Percentiles rank a stretch among this genome's conserved stretches.
phyloP scores from a whole-genome alignment of 2,888 invertebrate genomes.

The Ashinkailepas kermadecensis region DNA sequence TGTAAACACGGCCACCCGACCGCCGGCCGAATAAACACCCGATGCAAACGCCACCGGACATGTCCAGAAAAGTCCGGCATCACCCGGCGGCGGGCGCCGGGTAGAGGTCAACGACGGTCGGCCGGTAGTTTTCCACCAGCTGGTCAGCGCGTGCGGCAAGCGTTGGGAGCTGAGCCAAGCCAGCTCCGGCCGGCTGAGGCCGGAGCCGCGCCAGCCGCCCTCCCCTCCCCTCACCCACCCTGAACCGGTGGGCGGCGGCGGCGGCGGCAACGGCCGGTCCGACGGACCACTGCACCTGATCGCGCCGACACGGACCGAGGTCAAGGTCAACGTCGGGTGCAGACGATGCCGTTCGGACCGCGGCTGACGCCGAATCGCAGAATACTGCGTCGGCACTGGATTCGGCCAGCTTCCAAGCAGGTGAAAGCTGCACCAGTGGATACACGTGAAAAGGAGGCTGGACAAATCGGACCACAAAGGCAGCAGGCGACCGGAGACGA shows the following conservation, averaged over 20 bases:
- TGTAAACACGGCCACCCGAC: background rate
- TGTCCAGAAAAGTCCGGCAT: background rate
- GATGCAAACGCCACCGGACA: background rate
- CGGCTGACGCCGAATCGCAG: no score
- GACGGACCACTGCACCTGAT: background rate
- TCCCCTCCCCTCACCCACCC: background rate
- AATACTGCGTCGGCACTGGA: no score
- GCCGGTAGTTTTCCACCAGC: slow-evolving; percentile 6
- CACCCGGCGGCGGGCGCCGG: background rate
- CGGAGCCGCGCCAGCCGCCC: background rate
- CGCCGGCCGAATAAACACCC: background rate
- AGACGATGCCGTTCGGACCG: no score
- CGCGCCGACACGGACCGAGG: no score
- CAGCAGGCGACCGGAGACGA: no score
- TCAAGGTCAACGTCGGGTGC: no score
- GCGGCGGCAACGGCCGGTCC: background rate
- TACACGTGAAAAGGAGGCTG: no score
- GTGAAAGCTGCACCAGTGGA: no score
- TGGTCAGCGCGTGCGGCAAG: background rate
- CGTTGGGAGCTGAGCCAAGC: background rate
- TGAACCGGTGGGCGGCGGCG: background rate
- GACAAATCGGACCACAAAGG: no score
- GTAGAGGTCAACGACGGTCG: background rate
- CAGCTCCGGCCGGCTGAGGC: background rate
- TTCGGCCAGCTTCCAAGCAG: no score